Percentiles rank a stretch among this genome's conserved stretches.
Evolutionary conservation across 2,888 invertebrate species (phyloP).

Genomic region (Muscina levida): DNA sequence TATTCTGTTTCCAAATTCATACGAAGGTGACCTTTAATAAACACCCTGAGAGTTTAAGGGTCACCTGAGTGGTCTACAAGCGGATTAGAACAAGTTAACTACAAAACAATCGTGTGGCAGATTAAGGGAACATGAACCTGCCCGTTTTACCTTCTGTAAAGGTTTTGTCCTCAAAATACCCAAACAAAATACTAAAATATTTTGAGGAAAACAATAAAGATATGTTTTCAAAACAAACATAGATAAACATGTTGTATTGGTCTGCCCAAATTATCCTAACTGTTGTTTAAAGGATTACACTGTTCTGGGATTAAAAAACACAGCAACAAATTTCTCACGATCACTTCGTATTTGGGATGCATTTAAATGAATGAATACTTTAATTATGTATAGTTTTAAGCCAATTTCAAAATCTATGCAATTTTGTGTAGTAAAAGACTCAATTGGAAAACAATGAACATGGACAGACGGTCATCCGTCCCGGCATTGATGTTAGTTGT

Average conservation of each 20-base stretch:
- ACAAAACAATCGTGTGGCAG: neutral
- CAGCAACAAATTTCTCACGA: slow-evolving; percentile 28
- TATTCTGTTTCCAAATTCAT: no score
- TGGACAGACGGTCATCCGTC: neutral
- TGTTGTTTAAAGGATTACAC: slow-evolving; percentile 49
- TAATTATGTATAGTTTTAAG: neutral
- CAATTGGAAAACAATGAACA: slow-evolving; percentile 28
- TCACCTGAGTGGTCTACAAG: slow-evolving; percentile 27
- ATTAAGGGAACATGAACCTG: slow-evolving; percentile 29
- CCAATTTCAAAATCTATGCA: slow-evolving; percentile 11
- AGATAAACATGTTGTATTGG: slow-evolving; percentile 3
- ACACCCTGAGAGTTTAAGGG: neutral
- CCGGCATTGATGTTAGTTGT: slow-evolving; percentile 37
- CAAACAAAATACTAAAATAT: neutral
- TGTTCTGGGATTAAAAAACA: slow-evolving; percentile 1
- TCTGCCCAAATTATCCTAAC: neutral
- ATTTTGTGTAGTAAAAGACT: slow-evolving; percentile 9
- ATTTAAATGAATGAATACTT: neutral
- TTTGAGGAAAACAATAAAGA: neutral
- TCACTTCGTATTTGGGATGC: neutral
- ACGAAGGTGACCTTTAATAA: slow-evolving; percentile 37
- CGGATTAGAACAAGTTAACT: slow-evolving; percentile 48
- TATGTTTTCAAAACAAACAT: slow-evolving; percentile 18
- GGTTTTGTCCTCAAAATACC: slow-evolving; percentile 8
- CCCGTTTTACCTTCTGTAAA: neutral